These are phyloP conservation scores for Microctonus hyperodae DNA, from an alignment of 2,888 invertebrate species.

Conservation along the genomic window DNA sequence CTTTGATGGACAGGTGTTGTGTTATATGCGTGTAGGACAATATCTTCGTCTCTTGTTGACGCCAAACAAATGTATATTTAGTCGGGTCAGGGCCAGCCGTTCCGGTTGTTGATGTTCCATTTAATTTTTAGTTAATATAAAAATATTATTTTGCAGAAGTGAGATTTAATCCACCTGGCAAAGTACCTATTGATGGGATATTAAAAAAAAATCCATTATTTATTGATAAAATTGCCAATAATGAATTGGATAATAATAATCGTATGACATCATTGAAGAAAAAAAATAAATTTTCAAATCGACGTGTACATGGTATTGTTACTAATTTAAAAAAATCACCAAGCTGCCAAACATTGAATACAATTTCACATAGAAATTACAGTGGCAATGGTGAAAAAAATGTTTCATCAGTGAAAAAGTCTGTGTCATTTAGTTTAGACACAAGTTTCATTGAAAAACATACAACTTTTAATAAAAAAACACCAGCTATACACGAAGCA, in stretches of 20 bases:
- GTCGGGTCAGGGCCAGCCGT: conserved; percentile 11
- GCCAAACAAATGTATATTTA: conserved; percentile 20
- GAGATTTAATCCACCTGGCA: conserved; percentile 17
- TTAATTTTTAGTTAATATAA: conserved; percentile 4
- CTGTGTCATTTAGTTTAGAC: conserved; percentile 59
- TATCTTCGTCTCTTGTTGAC: conserved; percentile 7
- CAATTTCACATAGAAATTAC: not conserved
- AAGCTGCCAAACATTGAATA: conserved; percentile 44
- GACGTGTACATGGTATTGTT: conserved; percentile 21
- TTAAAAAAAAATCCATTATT: conserved; percentile 49
- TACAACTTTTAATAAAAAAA: conserved; percentile 42
- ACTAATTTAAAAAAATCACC: conserved; percentile 39
- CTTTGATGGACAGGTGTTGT: conserved; percentile 1
- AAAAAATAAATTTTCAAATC: conserved; percentile 20
- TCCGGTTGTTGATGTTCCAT: conserved; percentile 10
- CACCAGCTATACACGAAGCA: conserved; percentile 55
- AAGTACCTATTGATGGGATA: conserved; percentile 39
- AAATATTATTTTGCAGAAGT: conserved; percentile 14
- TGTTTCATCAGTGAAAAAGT: conserved; percentile 46
- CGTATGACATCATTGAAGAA: conserved; percentile 29
- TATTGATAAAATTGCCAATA: conserved; percentile 43
- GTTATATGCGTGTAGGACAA: not conserved
- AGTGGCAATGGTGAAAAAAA: not conserved
- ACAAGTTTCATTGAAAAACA: conserved; percentile 55
- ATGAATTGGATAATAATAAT: conserved; percentile 31